These are phyloP conservation scores for Spongilla lacustris DNA, from an alignment of 37 sponge, comb jelly and placozoan genomes.

Conservation along the genomic window DNA sequence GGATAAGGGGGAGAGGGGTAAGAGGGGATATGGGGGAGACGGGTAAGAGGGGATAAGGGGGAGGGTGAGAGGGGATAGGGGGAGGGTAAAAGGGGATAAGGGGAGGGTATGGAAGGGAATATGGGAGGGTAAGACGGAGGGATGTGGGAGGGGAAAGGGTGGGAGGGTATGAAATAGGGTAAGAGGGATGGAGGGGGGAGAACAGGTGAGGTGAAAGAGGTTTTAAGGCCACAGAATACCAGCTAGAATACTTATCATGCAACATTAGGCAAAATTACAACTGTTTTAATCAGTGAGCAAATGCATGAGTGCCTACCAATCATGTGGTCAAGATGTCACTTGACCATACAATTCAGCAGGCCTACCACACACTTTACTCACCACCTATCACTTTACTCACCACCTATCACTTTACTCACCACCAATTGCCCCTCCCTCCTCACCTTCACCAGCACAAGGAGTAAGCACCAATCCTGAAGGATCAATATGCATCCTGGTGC, in stretches of 20 bases:
- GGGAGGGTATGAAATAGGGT: neutral
- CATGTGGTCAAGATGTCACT: too few species aligned
- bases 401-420: too few species aligned
- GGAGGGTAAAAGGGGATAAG: neutral
- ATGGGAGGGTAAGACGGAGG: neutral
- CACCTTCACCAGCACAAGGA: conserved; percentile 58
- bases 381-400: too few species aligned
- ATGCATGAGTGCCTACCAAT: too few species aligned
- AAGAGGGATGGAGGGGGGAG: neutral
- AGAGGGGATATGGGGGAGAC: neutral
- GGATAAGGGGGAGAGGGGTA: neutral
- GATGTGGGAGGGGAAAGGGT: neutral
- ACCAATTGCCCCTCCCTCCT: too few species aligned
- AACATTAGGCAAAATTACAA: too few species aligned
- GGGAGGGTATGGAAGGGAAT: neutral
- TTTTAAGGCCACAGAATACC: neutral
- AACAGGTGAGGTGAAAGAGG: neutral
- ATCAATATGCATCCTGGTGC: conserved; percentile 59
- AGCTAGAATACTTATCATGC: neutral
- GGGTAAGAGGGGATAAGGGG: neutral
- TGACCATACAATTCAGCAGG: too few species aligned
- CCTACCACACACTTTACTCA: too few species aligned
- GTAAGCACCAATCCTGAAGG: conserved; percentile 66
- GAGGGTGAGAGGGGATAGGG: neutral
- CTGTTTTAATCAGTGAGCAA: too few species aligned